These are phyloP conservation scores for Caenorhabditis wallacei DNA, from an alignment of 2,888 invertebrate genomes.

Conservation along the genomic window DNA sequence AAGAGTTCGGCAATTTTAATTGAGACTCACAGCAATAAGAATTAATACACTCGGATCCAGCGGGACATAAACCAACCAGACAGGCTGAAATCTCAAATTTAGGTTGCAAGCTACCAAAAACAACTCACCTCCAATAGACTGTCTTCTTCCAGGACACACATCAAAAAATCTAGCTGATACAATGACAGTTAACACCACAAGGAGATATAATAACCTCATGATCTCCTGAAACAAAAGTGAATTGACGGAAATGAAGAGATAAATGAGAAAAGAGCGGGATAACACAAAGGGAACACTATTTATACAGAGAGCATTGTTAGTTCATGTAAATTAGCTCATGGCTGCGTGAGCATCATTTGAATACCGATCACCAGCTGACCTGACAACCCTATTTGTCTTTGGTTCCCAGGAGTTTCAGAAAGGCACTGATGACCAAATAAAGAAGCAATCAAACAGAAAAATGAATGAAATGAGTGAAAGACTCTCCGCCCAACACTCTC, in stretches of 20 bases:
- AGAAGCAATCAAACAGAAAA: constrained; percentile 42
- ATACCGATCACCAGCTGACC: constrained; percentile 55
- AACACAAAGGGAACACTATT: constrained; percentile 24
- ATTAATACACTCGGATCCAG: constrained; percentile 76
- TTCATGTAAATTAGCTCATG: constrained; percentile 52
- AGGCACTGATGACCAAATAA: constrained; percentile 58
- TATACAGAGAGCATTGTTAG: constrained; percentile 51
- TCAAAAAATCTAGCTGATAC: constrained; percentile 68
- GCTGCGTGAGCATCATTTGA: constrained; percentile 43
- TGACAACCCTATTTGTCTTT: constrained; percentile 48
- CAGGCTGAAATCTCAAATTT: constrained; percentile 67
- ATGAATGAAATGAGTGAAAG: constrained; percentile 17
- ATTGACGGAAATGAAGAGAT: not conserved
- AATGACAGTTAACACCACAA: not conserved
- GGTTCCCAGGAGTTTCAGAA: constrained; percentile 37
- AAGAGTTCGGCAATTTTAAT: not conserved
- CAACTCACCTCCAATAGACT: constrained; percentile 72
- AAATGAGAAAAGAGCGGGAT: constrained; percentile 27
- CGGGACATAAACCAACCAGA: constrained; percentile 75
- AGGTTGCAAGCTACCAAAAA: not conserved
- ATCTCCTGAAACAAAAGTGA: constrained; percentile 2
- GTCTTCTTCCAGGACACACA: constrained; percentile 71
- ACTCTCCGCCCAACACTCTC: constrained; percentile 10
- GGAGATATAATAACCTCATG: constrained; percentile 36
- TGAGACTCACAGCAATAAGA: constrained; percentile 72